Conservation (phyloP, 2,113 vertebrate species). For the Forbesichthys papilliferus region DNA sequence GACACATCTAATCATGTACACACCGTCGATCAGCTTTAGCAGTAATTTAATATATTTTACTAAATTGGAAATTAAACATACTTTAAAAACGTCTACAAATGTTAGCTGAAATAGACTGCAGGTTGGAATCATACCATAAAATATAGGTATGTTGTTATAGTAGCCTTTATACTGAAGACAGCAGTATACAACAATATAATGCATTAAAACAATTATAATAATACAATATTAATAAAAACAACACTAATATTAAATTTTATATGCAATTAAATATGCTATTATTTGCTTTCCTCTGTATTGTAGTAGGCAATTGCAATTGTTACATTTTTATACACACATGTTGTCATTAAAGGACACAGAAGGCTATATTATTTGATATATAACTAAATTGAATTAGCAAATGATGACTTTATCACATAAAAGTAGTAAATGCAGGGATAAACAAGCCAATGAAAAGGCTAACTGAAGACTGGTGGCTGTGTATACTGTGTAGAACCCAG, state of each 20-base stretch:
- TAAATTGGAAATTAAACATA: no score
- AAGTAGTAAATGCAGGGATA: constrained; percentile 27
- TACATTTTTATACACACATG: background rate
- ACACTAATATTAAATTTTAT: background rate
- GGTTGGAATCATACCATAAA: no score
- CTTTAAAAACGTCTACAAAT: no score
- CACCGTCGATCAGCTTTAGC: no score
- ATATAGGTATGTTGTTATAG: no score
- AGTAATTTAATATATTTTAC: no score
- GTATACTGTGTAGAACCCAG: constrained; percentile 47
- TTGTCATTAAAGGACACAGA: background rate
- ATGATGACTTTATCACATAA: constrained; percentile 41
- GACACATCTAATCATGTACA: no score
- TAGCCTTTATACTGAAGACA: no score
- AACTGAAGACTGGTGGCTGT: constrained; percentile 30
- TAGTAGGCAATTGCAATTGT: background rate
- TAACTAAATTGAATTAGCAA: constrained; percentile 12
- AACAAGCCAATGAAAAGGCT: constrained; percentile 12
- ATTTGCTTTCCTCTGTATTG: background rate
- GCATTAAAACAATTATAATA: background rate
- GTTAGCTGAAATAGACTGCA: no score
- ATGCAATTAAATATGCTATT: background rate
- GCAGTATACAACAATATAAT: background rate
- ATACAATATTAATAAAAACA: background rate
- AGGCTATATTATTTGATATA: constrained; percentile 10